These are phyloP conservation scores for Cheilosia vulpina DNA, from an alignment of 2,888 invertebrate genomes.

Conservation along the genomic window DNA sequence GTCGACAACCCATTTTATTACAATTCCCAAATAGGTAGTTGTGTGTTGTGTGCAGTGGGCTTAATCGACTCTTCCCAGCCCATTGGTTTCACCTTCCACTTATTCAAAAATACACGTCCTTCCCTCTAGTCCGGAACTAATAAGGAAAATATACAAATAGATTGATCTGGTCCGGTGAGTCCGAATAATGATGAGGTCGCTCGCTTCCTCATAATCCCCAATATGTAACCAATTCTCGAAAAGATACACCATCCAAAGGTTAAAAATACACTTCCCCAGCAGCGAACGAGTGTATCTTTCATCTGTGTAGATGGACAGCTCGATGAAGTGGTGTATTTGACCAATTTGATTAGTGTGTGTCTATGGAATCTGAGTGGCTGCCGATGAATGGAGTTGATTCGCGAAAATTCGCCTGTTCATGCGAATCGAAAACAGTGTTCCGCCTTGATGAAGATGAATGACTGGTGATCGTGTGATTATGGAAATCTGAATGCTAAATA, in stretches of 20 bases:
- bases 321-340: slow-evolving; percentile 24
- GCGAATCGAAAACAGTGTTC: slow-evolving; percentile 29
- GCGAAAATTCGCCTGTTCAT: slow-evolving; percentile 40
- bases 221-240: slow-evolving; percentile 18
- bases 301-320: neutral
- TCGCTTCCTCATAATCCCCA: slow-evolving; percentile 43
- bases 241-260: slow-evolving; percentile 15
- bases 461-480: slow-evolving; percentile 46
- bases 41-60: neutral
- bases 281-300: slow-evolving; percentile 10
- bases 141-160: slow-evolving; percentile 17
- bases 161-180: slow-evolving; percentile 23
- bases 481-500: slow-evolving; percentile 47
- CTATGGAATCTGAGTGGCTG: neutral
- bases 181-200: slow-evolving; percentile 39
- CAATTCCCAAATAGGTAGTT: neutral
- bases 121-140: slow-evolving; percentile 5
- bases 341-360: slow-evolving; percentile 21
- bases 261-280: slow-evolving; percentile 46
- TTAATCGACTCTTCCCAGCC: neutral
- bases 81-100: neutral
- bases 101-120: neutral
- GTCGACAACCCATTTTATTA: neutral
- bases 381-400: slow-evolving; percentile 39
- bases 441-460: slow-evolving; percentile 15